Percentiles rank a stretch among this genome's conserved stretches.
phyloP scores from a whole-genome alignment of 2,797 vertebrate genomes.

The Galagoides demidoff region DNA sequence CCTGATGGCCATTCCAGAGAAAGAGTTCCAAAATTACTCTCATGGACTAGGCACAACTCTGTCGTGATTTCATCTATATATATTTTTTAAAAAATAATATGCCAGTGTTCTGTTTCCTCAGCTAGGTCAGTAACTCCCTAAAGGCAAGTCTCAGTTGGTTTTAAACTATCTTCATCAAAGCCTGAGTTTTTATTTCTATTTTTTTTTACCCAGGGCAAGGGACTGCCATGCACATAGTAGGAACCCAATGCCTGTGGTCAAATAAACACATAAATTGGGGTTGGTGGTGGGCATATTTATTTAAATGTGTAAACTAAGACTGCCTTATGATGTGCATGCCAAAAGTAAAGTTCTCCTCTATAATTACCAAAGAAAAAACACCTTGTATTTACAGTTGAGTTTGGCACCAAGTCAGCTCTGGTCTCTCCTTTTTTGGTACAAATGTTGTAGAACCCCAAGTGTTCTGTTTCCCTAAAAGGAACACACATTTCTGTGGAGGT shows the following conservation, averaged over 20 bases:
- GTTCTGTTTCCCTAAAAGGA: conserved; percentile 80
- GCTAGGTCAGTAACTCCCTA: background rate
- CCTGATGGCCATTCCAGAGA: no score
- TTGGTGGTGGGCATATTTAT: conserved; percentile 58
- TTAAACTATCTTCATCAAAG: background rate
- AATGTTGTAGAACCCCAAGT: conserved; percentile 76
- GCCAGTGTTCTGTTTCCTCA: background rate
- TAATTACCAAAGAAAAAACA: conserved; percentile 81
- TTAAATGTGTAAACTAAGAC: conserved; percentile 74
- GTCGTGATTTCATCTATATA: background rate
- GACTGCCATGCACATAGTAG: background rate
- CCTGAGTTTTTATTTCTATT: background rate
- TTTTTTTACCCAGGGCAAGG: background rate
- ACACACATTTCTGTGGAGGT: conserved; percentile 73
- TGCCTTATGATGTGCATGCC: conserved; percentile 58
- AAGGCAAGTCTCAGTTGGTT: background rate
- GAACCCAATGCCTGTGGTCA: background rate
- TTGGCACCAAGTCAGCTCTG: conserved; percentile 75
- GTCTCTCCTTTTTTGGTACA: conserved; percentile 80
- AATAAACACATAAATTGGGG: conserved; percentile 10
- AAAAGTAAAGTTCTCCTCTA: conserved; percentile 77
- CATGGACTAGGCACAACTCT: background rate
- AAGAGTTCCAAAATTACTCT: no score
- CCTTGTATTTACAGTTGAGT: conserved; percentile 81
- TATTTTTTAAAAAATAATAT: background rate